These are phyloP conservation scores for Drosophila kohkoa DNA, from an alignment of 1,140 invertebrate genomes.

Conservation along the genomic window DNA sequence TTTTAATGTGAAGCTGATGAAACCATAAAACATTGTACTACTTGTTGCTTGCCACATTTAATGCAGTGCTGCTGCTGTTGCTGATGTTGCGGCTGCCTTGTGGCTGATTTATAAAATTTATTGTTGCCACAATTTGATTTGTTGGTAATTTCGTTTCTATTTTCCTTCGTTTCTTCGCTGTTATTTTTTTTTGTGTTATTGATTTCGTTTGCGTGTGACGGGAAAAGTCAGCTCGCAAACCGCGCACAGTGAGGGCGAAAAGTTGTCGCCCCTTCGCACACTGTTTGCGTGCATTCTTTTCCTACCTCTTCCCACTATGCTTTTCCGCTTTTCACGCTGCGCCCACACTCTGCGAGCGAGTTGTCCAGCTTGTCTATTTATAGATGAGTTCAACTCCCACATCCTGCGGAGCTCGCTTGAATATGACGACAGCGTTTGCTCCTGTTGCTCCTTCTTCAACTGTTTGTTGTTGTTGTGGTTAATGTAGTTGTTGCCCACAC, in stretches of 20 bases:
- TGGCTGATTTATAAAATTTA: slow-evolving; percentile 31
- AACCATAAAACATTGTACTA: slow-evolving; percentile 1
- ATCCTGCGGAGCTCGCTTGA: slow-evolving; percentile 35
- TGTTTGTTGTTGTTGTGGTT: slow-evolving; percentile 23
- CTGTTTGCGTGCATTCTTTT: slow-evolving; percentile 10
- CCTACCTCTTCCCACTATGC: not conserved
- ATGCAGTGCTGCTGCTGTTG: not conserved
- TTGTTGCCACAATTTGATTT: slow-evolving; percentile 55
- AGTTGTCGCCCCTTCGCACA: slow-evolving; percentile 12
- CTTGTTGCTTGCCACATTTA: slow-evolving; percentile 29
- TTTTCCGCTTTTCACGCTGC: not conserved
- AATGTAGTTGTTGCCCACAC: slow-evolving; percentile 18
- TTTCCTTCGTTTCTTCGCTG: not conserved
- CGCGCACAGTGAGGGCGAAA: slow-evolving; percentile 3
- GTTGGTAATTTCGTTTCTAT: slow-evolving; percentile 24
- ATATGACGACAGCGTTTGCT: slow-evolving; percentile 63
- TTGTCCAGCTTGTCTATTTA: slow-evolving; percentile 47
- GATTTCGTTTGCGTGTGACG: slow-evolving; percentile 52
- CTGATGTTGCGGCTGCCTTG: not conserved
- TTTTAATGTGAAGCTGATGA: not conserved
- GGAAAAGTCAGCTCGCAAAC: slow-evolving; percentile 16
- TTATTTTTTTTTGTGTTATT: slow-evolving; percentile 42
- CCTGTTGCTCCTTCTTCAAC: not conserved
- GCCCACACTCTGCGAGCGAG: not conserved
- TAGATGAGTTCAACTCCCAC: slow-evolving; percentile 47